Conservation (phyloP, 2,113 vertebrate genomes). For the Lynx canadensis region DNA sequence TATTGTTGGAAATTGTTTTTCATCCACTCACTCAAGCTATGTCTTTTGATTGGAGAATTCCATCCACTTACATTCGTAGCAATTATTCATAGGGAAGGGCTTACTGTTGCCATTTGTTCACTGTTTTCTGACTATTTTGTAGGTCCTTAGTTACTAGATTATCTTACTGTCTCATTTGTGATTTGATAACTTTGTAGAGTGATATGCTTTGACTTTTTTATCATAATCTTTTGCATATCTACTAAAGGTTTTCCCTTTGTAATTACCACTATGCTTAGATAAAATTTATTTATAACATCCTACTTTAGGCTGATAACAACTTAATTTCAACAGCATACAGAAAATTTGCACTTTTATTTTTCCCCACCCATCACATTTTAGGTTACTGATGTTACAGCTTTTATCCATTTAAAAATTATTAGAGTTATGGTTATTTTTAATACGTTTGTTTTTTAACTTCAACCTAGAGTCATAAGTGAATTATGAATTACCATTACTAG, state of each 20-base stretch:
- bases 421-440: not conserved
- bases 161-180: not conserved
- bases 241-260: not conserved
- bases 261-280: not conserved
- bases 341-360: not conserved
- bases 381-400: not conserved
- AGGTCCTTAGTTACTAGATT: not conserved
- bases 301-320: not conserved
- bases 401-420: not conserved
- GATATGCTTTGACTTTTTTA: not conserved
- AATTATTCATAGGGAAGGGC: not conserved
- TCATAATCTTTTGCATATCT: not conserved
- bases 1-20: not conserved
- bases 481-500: not conserved
- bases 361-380: not conserved
- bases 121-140: not conserved
- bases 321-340: not conserved
- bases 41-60: not conserved
- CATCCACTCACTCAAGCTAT: not conserved
- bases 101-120: not conserved
- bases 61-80: not conserved
- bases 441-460: not conserved
- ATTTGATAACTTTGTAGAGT: not conserved
- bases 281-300: not conserved
- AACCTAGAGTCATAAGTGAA: not conserved